A percentile compares a stretch with the other conserved stretches of the same genome.
These are phyloP conservation scores for Batillaria attramentaria DNA, from an alignment of 1,140 invertebrate species.

Conservation along the genomic window DNA sequence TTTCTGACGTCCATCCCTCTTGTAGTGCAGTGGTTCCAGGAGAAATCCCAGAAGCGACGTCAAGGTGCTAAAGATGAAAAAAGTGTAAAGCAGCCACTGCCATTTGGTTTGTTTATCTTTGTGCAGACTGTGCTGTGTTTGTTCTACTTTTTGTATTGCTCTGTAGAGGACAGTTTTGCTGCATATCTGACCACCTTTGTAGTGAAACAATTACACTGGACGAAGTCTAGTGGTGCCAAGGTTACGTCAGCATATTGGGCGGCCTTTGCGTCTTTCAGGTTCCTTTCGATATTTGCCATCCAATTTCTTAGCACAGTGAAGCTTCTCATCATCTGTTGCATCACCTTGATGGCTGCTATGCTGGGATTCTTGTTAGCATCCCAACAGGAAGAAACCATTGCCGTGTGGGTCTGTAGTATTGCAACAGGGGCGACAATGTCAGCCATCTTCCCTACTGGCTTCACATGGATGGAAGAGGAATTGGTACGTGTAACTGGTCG, in stretches of 20 bases:
- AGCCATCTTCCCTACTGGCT: slow-evolving; percentile 44
- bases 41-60: slow-evolving; percentile 20
- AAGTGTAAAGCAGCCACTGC: slow-evolving; percentile 28
- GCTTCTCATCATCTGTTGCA: slow-evolving; percentile 25
- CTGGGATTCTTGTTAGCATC: slow-evolving; percentile 30
- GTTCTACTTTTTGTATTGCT: slow-evolving; percentile 44
- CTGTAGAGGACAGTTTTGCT: slow-evolving; percentile 51
- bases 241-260: slow-evolving; percentile 43
- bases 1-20: slow-evolving; percentile 28
- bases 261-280: slow-evolving; percentile 39
- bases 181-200: slow-evolving; percentile 50
- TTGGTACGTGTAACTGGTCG: slow-evolving; percentile 45
- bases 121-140: slow-evolving; percentile 28
- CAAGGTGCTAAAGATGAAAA: not conserved
- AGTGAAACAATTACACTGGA: slow-evolving; percentile 45
- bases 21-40: slow-evolving; percentile 7
- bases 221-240: slow-evolving; percentile 36
- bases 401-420: slow-evolving; percentile 35
- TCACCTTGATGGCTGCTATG: slow-evolving; percentile 27
- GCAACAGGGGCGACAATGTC: slow-evolving; percentile 44
- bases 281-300: slow-evolving; percentile 45
- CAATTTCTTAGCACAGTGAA: slow-evolving; percentile 32
- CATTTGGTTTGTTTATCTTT: slow-evolving; percentile 24
- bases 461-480: slow-evolving; percentile 49
- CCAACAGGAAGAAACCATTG: not conserved